phyloP scores from a whole-genome alignment of 1,140 invertebrate species.

The Zaprionus africanus region DNA sequence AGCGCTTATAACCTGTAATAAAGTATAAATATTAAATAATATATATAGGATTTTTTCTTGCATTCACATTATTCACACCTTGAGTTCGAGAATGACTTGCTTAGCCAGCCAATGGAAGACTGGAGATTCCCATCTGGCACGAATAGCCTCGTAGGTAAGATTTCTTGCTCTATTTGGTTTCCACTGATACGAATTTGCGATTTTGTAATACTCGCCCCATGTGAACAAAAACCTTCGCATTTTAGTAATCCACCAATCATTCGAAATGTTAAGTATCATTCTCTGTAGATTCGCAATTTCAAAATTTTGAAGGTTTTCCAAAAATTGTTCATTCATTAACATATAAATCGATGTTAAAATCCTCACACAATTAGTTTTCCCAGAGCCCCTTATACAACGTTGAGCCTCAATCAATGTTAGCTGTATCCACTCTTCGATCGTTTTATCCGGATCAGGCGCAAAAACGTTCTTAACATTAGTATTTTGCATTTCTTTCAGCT shows the following conservation, averaged over 20 bases:
- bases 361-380: background rate
- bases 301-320: constrained; percentile 28
- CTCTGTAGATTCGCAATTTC: constrained; percentile 41
- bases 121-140: constrained; percentile 41
- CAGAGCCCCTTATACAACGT: background rate
- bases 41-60: background rate
- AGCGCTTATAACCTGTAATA: constrained; percentile 57
- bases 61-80: constrained; percentile 35
- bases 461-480: constrained; percentile 40
- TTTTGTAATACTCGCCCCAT: constrained; percentile 41
- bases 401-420: constrained; percentile 19
- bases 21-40: constrained; percentile 1
- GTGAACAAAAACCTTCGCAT: constrained; percentile 57
- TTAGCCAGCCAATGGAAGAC: constrained; percentile 68
- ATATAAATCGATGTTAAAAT: constrained; percentile 35
- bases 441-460: background rate
- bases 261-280: constrained; percentile 52
- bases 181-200: background rate
- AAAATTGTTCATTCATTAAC: constrained; percentile 54
- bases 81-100: constrained; percentile 61
- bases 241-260: constrained; percentile 60
- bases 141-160: background rate
- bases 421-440: background rate
- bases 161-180: background rate
- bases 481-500: constrained; percentile 28